Conservation (phyloP, 2,113 vertebrate genomes). For the Eulemur rufifrons region DNA sequence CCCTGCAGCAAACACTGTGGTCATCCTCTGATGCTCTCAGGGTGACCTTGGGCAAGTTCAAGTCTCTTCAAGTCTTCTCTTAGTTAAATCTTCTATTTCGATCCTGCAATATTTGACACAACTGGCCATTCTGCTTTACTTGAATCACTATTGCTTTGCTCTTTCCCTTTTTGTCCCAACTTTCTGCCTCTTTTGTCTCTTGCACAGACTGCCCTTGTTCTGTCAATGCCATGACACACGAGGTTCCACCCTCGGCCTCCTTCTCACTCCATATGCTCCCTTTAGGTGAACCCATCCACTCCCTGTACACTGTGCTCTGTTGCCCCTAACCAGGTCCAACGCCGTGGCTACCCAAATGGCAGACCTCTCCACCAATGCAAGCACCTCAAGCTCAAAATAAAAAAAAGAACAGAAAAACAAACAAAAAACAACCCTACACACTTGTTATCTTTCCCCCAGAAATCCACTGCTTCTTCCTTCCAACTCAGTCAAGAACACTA, state of each 20-base stretch:
- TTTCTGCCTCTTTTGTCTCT: neutral
- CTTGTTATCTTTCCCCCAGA: neutral
- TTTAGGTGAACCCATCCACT: neutral
- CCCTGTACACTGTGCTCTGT: neutral
- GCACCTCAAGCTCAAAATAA: neutral
- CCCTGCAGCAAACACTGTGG: neutral
- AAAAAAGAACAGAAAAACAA: neutral
- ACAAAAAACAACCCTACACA: neutral
- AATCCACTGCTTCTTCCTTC: neutral
- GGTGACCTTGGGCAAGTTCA: neutral
- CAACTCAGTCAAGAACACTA: neutral
- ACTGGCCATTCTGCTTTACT: neutral
- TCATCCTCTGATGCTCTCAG: neutral
- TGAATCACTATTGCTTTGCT: neutral
- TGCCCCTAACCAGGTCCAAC: neutral
- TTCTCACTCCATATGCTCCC: neutral
- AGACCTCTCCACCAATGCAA: neutral
- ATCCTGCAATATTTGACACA: neutral
- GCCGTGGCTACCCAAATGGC: neutral
- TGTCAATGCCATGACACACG: neutral
- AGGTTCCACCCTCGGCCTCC: neutral
- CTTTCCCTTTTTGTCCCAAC: neutral
- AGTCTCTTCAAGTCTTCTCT: neutral
- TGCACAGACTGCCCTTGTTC: neutral
- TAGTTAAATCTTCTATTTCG: neutral